A percentile compares a stretch with the other conserved stretches of the same genome.
Conservation (phyloP, 2,113 vertebrate species). For the Phalacrocorax pelagicus region DNA sequence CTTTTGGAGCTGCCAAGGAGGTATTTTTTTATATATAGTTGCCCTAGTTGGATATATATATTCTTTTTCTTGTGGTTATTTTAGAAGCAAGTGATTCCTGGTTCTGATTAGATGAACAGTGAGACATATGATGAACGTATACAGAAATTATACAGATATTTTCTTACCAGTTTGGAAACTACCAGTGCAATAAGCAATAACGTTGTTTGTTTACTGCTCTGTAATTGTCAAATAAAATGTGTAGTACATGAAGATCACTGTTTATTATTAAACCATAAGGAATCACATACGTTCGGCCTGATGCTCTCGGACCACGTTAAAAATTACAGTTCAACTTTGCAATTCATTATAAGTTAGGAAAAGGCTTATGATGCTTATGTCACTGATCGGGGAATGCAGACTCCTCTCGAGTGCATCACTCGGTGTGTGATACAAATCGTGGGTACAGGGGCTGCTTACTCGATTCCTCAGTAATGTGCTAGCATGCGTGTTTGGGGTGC, state of each 20-base stretch:
- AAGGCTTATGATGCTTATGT: neutral
- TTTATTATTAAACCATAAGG: neutral
- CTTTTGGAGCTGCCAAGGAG: neutral
- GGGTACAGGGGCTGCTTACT: too few species aligned
- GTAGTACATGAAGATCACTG: neutral
- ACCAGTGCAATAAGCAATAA: neutral
- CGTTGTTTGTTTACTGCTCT: neutral
- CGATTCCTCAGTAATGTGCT: neutral
- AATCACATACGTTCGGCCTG: neutral
- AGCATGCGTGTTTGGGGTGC: fast-evolving
- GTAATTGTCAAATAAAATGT: neutral
- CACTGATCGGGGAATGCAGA: too few species aligned
- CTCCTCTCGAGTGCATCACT: neutral
- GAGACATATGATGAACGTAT: neutral
- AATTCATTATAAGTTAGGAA: neutral
- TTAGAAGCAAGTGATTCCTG: neutral
- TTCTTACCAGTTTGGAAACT: neutral
- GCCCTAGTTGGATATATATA: neutral
- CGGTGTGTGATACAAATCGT: neutral
- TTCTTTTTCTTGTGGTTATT: neutral
- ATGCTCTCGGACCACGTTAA: neutral
- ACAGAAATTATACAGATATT: neutral
- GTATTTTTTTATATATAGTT: neutral
- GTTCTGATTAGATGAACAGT: neutral
- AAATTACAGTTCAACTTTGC: neutral